Base-by-base conservation (phyloP, 2,797 vertebrate genomes). In the Helicolenus hilgendorfi region DNA sequence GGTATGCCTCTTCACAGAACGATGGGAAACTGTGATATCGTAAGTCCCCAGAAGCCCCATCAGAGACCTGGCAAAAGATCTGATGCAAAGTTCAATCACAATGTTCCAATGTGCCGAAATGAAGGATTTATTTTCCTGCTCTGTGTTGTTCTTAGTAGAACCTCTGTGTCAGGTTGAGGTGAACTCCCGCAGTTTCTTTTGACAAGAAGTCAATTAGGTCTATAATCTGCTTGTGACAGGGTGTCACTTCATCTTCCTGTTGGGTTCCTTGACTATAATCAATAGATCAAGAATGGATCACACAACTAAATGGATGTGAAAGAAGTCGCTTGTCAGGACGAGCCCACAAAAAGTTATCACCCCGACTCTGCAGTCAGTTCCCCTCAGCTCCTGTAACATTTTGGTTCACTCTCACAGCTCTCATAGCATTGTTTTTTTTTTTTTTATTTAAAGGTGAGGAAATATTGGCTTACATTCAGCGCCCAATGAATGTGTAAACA, bases 61-160 rank as follows among this genome's bases (percentile, higher is more conserved):
- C 49, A 53, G 59, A 79, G 6, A 11, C 56, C 79, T 87, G 89
- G 86, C 84, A 71, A 18, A 59, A 74, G 41, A 81, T 85, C 71
- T 74, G 63, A 84, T 31, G 62, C 67, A 70, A 72, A 67, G 59
- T 64, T 64, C 22, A 77, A 49, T 68, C 14, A 1, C 7, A 4
- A 24, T 13, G 26, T 65, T 69, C 75, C 74, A 45, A 69, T 8
- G 15, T 18, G 1, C 53, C n/a, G 62, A 90, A 79, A 84, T 78
- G 1, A 76, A 72, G 26, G 70, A 67, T 63, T 89, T 58, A 62
- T 71, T 79, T 81, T 74, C 13, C 55, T 29, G 33, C 24, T 29
- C 7, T 1, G 5, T 69, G 56, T 60, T 85, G 35, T 78, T 83
- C 64, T 72, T 15, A 27, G 60, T 10, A 6, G 33, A 11, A 8